Evolutionary conservation across 2,888 invertebrate genomes (phyloP).

Genomic region (Oscheius sp.): DNA sequence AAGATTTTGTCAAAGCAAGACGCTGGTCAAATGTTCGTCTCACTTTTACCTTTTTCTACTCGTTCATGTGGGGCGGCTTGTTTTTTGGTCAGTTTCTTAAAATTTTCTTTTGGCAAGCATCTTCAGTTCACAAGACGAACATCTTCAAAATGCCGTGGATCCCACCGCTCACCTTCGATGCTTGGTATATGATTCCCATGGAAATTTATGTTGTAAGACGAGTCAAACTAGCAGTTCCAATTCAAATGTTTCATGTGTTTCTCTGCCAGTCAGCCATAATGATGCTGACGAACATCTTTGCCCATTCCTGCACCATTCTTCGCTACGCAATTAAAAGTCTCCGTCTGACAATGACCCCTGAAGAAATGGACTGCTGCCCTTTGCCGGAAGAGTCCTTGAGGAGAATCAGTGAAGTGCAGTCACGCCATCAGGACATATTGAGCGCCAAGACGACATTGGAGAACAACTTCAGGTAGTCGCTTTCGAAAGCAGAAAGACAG

Average conservation of each 20-base stretch:
- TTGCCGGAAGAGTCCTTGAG: conserved; percentile 22
- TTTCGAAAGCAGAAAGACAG: too few relatives aligned
- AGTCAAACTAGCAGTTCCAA: neutral
- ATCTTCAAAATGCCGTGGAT: conserved; percentile 31
- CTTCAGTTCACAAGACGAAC: conserved; percentile 4
- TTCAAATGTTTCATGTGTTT: conserved; percentile 9
- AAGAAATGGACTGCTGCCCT: conserved; percentile 28
- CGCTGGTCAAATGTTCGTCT: conserved; percentile 15
- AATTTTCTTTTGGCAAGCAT: neutral
- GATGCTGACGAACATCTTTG: conserved; percentile 27
- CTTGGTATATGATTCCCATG: conserved; percentile 15
- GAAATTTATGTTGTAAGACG: conserved; percentile 22
- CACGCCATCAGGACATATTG: conserved; percentile 22
- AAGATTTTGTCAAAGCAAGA: conserved; percentile 20
- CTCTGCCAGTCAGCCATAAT: conserved; percentile 14
- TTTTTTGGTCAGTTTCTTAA: conserved; percentile 13
- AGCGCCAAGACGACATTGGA: conserved; percentile 18
- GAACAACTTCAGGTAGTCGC: too few relatives aligned
- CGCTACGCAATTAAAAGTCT: conserved; percentile 29
- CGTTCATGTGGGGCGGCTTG: neutral
- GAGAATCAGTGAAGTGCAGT: conserved; percentile 23
- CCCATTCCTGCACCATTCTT: conserved; percentile 29
- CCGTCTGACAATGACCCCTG: conserved; percentile 9
- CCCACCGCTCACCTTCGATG: conserved; percentile 8
- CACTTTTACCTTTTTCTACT: conserved; percentile 18